Percentiles rank a stretch among this genome's conserved stretches.
phyloP scores from a whole-genome alignment of 2,888 invertebrate species.

The Tetheella fluctuosa region DNA sequence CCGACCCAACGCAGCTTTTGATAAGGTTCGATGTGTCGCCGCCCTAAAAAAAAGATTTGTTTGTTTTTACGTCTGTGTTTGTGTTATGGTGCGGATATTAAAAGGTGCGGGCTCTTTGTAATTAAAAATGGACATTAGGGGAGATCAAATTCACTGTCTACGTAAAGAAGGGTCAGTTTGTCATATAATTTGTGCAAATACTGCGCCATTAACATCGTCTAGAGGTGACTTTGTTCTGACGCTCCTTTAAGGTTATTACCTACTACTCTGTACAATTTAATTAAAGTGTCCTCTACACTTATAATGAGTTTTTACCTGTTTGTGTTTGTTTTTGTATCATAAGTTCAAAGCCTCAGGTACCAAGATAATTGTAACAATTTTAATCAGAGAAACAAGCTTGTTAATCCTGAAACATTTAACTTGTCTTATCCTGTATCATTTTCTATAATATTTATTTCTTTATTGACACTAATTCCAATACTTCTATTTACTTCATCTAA shows the following conservation, averaged over 20 bases:
- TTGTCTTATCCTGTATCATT: too few relatives aligned
- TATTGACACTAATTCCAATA: too few relatives aligned
- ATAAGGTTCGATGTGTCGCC: conserved; percentile 67
- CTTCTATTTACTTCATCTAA: too few relatives aligned
- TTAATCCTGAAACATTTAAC: too few relatives aligned
- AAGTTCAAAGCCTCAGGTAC: too few relatives aligned
- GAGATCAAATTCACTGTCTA: conserved; percentile 36
- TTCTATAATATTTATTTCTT: too few relatives aligned
- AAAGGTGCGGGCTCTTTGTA: conserved; percentile 66
- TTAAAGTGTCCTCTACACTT: too few relatives aligned
- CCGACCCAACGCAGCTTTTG: conserved; percentile 57
- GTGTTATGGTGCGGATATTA: conserved; percentile 54
- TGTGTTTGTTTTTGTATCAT: neutral
- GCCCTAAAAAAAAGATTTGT: conserved; percentile 61
- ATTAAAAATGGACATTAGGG: conserved; percentile 59
- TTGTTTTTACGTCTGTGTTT: conserved; percentile 71
- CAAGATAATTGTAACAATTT: too few relatives aligned
- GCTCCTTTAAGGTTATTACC: neutral
- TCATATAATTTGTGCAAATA: conserved; percentile 1
- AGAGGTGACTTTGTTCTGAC: neutral
- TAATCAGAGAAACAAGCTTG: too few relatives aligned
- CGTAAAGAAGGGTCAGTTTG: conserved; percentile 11
- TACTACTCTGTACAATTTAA: too few relatives aligned
- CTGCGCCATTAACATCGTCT: conserved; percentile 3
- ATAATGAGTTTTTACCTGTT: neutral